These are phyloP conservation scores for Alligator mississippiensis DNA, from an alignment of 2,113 vertebrate species.

Conservation along the genomic window DNA sequence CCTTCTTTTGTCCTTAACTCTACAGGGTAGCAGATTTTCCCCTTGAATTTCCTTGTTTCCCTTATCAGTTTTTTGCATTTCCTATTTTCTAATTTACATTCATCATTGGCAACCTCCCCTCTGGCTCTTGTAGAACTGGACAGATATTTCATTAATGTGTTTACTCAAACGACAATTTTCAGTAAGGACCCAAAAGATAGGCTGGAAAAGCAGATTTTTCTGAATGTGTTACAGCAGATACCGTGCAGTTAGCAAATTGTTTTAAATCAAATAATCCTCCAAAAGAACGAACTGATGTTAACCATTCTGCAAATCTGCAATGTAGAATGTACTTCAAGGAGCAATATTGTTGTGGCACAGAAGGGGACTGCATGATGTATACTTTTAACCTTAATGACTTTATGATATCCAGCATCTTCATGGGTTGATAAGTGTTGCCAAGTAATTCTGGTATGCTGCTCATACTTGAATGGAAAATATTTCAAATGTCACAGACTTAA, in stretches of 20 bases:
- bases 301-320: not conserved
- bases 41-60: not conserved
- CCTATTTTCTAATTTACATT: not conserved
- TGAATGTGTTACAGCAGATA: not conserved
- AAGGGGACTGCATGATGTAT: not conserved
- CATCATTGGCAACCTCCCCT: not conserved
- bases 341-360: not conserved
- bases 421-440: not conserved
- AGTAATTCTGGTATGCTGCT: not conserved
- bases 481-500: not conserved
- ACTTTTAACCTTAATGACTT: not conserved
- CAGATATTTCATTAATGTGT: not conserved
- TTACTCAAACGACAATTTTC: not conserved
- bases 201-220: not conserved
- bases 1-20: no score
- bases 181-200: not conserved
- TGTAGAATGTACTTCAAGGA: not conserved
- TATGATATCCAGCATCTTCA: not conserved
- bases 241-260: not conserved
- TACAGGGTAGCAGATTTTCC: no score
- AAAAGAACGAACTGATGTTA: not conserved
- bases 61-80: not conserved
- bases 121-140: not conserved
- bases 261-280: not conserved
- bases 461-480: not conserved